Conservation (phyloP, 2,113 vertebrate genomes). For the Chlamydotis undulata region DNA sequence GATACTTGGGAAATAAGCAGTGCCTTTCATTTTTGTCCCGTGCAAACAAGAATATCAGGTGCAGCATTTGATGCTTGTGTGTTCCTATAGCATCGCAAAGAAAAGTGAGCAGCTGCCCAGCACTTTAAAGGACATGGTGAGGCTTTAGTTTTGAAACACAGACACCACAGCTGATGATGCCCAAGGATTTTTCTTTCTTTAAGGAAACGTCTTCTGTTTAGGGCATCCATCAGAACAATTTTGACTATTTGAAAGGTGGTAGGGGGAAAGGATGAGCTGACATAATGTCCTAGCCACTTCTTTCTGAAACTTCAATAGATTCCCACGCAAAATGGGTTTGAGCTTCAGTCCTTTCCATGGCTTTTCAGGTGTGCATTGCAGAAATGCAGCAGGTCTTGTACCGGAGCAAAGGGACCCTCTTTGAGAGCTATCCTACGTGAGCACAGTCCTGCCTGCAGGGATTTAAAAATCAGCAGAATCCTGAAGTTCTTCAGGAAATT, state of each 20-base stretch:
- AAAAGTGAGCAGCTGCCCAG: background rate
- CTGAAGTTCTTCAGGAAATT: background rate
- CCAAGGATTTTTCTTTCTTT: background rate
- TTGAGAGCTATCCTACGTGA: background rate
- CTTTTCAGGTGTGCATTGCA: background rate
- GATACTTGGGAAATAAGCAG: background rate
- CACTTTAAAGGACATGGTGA: background rate
- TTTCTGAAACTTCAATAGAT: background rate
- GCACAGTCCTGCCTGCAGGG: background rate
- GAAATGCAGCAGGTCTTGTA: background rate
- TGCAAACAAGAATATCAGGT: background rate
- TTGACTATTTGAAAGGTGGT: background rate
- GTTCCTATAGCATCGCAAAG: background rate
- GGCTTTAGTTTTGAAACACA: background rate
- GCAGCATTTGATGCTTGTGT: background rate
- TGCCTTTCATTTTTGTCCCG: rapidly evolving
- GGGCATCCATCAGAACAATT: background rate
- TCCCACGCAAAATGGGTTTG: background rate
- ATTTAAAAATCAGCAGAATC: background rate
- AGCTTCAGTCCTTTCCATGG: background rate
- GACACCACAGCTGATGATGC: background rate
- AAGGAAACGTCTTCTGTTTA: background rate
- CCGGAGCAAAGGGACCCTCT: background rate
- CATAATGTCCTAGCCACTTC: background rate
- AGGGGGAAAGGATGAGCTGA: background rate